Evolutionary conservation across 2,888 invertebrate species (phyloP).

Genomic region (Acleris laterana): DNA sequence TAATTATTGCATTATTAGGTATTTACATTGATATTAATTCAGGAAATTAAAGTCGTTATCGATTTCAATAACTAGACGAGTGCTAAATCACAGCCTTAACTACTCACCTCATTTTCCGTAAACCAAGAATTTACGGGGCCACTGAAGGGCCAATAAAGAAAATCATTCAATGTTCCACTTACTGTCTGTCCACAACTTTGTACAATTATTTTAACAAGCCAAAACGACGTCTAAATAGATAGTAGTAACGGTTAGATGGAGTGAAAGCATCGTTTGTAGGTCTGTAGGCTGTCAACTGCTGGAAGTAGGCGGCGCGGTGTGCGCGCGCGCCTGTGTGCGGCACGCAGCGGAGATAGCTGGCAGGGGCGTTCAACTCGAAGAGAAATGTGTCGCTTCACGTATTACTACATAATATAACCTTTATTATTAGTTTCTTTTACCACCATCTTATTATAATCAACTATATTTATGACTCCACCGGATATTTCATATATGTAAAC

Average conservation of each 20-base stretch:
- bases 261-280: slow-evolving; percentile 77
- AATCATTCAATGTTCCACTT: slow-evolving; percentile 75
- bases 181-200: slow-evolving; percentile 58
- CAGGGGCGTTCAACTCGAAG: slow-evolving; percentile 63
- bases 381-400: slow-evolving; percentile 72
- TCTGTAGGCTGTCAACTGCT: slow-evolving; percentile 72
- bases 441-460: too few species aligned
- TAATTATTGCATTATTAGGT: too few species aligned
- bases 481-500: too few species aligned
- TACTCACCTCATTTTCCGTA: too few species aligned
- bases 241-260: slow-evolving; percentile 47
- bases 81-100: too few species aligned
- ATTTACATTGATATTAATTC: too few species aligned
- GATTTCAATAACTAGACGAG: too few species aligned
- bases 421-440: neutral
- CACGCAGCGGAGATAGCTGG: slow-evolving; percentile 79
- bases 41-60: too few species aligned
- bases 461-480: too few species aligned
- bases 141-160: slow-evolving; percentile 65
- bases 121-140: too few species aligned
- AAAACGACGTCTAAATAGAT: slow-evolving; percentile 51
- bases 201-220: slow-evolving; percentile 39
- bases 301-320: slow-evolving; percentile 59
- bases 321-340: slow-evolving; percentile 62
- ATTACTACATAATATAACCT: neutral